These are phyloP conservation scores for Tachypleus tridentatus DNA, from an alignment of 1,140 invertebrate genomes.

Conservation along the genomic window DNA sequence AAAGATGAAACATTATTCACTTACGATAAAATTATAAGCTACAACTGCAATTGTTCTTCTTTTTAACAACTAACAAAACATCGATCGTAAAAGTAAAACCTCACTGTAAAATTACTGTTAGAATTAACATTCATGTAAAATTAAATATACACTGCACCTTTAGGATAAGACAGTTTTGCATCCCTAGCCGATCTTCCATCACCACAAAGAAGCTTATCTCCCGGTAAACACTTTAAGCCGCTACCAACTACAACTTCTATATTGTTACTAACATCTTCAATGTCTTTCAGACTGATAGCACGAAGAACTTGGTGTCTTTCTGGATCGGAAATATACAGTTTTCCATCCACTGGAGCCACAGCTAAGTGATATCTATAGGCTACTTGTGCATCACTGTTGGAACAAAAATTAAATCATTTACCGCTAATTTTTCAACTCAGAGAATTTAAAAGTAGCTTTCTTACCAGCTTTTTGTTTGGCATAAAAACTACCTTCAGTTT, in stretches of 20 bases:
- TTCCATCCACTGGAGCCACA: constrained; percentile 86
- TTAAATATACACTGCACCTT: constrained; percentile 47
- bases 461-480: no score
- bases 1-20: no score
- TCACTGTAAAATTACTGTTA: no score
- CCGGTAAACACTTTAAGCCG: constrained; percentile 90
- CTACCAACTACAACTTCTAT: constrained; percentile 84
- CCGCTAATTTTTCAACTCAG: no score
- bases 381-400: constrained; percentile 71
- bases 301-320: constrained; percentile 61
- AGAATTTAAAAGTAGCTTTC: no score
- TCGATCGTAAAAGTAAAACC: no score
- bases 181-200: constrained; percentile 79
- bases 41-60: no score
- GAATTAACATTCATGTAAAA: no score
- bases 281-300: constrained; percentile 47
- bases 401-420: constrained; percentile 14
- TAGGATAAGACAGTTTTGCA: constrained; percentile 87
- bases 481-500: no score
- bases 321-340: constrained; percentile 90
- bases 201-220: constrained; percentile 77
- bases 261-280: constrained; percentile 68
- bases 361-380: constrained; percentile 91
- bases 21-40: no score
- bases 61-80: no score